Base-by-base conservation (phyloP, 2,113 vertebrate genomes). In the Platycercus adscitus region DNA sequence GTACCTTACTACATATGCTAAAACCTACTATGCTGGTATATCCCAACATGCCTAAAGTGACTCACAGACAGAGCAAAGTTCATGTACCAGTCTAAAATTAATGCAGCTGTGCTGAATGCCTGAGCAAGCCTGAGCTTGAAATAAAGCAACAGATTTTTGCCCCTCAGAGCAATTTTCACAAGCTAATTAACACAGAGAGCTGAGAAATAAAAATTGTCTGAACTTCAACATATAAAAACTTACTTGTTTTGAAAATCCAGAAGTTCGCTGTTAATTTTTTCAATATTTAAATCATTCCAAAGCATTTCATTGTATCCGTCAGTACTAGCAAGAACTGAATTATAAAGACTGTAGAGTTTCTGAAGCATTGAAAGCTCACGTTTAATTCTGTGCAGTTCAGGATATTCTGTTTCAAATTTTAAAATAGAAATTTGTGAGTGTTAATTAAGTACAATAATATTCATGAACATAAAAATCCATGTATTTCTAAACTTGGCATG, bases 201-300 rank as follows among this genome's bases (percentile, higher is more conserved):
- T 16, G 17, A 69, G 25, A 89, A 89, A 90, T 39, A 71, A 66
- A 73, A 91, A 43, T 5, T 18, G 2, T 6, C 43, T 4, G 9
- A 17, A 52, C 9, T 85, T 65, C 39, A 76, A 78, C 10, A 49
- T 83, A 44, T 24, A 50, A 17, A 5, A 88, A 78, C 82, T 87
- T 81, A 98, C 98, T 97, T 98, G 95, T 97, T 99, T 96, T 99
- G 98, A 96, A 99, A 99, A 92, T 99, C 98, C 92, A 98, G 96
- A 87, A 99, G 98, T 85, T 98, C 98, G 4, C 1, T 75, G 90
- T 96, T 99, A 76, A 99, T 98, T 96, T 98, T 98, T 88, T 99
- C 98, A 89, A 98, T 96, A 97, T 98, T 95, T 61, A 99, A 95
- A 55, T 98, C 98, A 28, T 82, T 97, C 98, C 98, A 99, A 65